phyloP scores from a whole-genome alignment of 2,888 invertebrate genomes.

The Digitonthophagus gazella region DNA sequence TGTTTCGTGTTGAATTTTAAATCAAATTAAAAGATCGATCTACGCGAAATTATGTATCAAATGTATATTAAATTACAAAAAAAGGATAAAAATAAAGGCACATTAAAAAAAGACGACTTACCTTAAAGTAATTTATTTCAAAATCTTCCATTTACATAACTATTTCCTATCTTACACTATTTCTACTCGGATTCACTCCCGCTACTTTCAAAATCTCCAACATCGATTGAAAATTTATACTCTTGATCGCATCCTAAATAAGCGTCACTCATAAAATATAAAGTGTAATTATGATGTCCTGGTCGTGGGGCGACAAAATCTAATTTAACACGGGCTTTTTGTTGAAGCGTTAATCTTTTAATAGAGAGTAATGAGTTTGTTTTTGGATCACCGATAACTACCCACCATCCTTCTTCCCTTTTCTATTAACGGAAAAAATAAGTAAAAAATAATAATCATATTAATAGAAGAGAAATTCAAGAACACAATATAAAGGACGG shows the following conservation, averaged over 20 bases:
- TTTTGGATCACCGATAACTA: conserved; percentile 96
- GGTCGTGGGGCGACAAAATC: conserved; percentile 93
- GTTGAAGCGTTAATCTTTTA: conserved; percentile 91
- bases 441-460: too few species aligned
- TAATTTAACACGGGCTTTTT: conserved; percentile 81
- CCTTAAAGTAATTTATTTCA: too few species aligned
- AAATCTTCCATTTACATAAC: too few species aligned
- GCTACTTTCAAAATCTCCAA: conserved; percentile 72
- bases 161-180: too few species aligned
- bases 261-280: conserved; percentile 99
- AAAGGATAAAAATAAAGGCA: too few species aligned
- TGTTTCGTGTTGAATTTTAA: too few species aligned
- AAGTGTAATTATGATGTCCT: conserved; percentile 85
- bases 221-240: conserved; percentile 87
- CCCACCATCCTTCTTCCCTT: conserved; percentile 96
- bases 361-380: conserved; percentile 93
- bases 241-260: conserved; percentile 99
- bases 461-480: too few species aligned
- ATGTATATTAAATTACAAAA: too few species aligned
- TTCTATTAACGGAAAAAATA: conserved; percentile 57
- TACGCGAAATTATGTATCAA: too few species aligned
- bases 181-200: conserved; percentile 62
- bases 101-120: too few species aligned
- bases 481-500: too few species aligned
- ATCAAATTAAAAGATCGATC: too few species aligned